phyloP scores from a whole-genome alignment of 2,888 invertebrate species.

The Erpobdella octoculata region DNA sequence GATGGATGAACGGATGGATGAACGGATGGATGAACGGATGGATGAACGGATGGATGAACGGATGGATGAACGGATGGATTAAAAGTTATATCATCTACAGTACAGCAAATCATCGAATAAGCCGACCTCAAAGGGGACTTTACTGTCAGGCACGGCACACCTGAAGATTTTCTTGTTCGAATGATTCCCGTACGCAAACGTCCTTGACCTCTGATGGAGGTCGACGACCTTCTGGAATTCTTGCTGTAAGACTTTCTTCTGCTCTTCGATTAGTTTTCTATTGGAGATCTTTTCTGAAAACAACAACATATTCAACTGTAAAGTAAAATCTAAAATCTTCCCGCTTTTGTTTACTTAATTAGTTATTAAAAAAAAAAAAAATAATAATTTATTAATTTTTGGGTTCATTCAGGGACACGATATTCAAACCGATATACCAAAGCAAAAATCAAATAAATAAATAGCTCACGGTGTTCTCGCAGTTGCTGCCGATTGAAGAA shows the following conservation, averaged over 20 bases:
- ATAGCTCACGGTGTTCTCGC: background rate
- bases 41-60: background rate
- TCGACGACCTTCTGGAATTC: constrained; percentile 13
- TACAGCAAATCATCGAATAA: background rate
- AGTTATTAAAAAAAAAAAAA: too few relatives aligned
- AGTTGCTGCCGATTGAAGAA: background rate
- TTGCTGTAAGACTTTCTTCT: background rate
- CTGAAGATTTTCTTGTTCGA: background rate
- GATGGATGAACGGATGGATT: background rate
- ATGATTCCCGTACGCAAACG: background rate
- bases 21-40: background rate
- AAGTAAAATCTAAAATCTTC: too few relatives aligned
- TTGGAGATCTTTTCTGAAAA: constrained; percentile 9
- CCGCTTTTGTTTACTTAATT: too few relatives aligned
- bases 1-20: background rate
- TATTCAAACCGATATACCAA: too few relatives aligned
- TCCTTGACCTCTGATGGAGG: background rate
- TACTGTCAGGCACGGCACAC: background rate
- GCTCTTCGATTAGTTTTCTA: background rate
- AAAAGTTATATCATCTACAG: too few relatives aligned
- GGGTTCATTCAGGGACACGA: too few relatives aligned
- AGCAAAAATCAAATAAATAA: background rate
- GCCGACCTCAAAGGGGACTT: background rate
- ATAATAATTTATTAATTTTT: too few relatives aligned
- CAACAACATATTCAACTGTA: too few relatives aligned